Percentiles rank a stretch among this genome's conserved stretches.
Evolutionary conservation across 37 sponge, comb jelly and placozoan genomes (phyloP).

Genomic region (Lycopodina hypogea): DNA sequence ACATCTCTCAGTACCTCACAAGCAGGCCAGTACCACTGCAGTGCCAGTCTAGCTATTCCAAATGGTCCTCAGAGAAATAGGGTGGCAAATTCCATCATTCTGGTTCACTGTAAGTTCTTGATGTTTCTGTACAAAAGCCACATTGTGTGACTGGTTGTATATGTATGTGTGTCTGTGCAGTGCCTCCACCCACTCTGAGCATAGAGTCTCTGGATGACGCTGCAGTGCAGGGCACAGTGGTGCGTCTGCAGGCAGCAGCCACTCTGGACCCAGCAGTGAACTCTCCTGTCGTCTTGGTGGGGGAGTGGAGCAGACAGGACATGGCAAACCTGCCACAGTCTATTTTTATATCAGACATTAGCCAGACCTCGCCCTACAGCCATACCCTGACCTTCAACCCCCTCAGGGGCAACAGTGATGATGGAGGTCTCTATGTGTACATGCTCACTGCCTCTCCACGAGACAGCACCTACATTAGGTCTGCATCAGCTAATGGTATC

Average conservation of each 20-base stretch:
- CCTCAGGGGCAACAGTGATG: not conserved
- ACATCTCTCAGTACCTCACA: conserved; percentile 26
- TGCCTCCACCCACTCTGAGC: conserved; percentile 4
- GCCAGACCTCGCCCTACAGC: not conserved
- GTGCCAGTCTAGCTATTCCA: too few relatives aligned
- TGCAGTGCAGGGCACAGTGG: conserved; percentile 5
- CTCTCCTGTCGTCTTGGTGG: conserved; percentile 17
- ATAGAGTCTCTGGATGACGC: not conserved
- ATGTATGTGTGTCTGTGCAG: not conserved
- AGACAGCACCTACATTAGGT: not conserved
- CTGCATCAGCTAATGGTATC: not conserved
- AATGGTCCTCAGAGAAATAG: too few relatives aligned
- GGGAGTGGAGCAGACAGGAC: conserved; percentile 13
- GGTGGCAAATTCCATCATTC: too few relatives aligned
- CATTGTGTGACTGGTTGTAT: too few relatives aligned
- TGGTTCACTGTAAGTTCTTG: too few relatives aligned
- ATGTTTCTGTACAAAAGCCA: too few relatives aligned
- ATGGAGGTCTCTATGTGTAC: conserved; percentile 16
- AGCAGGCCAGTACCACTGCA: conserved; percentile 26
- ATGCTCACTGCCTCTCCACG: not conserved
- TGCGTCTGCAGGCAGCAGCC: conserved; percentile 3
- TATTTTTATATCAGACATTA: not conserved
- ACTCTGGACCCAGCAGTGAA: conserved; percentile 2
- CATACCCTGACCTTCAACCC: conserved; percentile 6
- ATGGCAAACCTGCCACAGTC: not conserved